phyloP scores from a whole-genome alignment of 1,140 invertebrate genomes.

The Drosophila mojavensis region DNA sequence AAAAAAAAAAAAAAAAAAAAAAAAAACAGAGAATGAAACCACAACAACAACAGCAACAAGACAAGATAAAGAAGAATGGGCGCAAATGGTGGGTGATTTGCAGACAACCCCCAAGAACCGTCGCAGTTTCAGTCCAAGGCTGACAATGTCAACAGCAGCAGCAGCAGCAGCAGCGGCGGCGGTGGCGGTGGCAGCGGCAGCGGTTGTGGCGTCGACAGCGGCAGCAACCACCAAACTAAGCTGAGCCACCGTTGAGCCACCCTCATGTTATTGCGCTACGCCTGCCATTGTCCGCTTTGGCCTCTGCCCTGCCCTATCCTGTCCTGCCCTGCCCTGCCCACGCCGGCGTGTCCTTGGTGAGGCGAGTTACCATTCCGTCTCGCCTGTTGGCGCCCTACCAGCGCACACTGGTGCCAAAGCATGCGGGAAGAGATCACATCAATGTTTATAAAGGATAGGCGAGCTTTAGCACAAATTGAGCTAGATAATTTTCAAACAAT shows the following conservation, averaged over 20 bases:
- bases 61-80: constrained; percentile 8
- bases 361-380: constrained; percentile 33
- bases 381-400: constrained; percentile 64
- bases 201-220: constrained; percentile 10
- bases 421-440: neutral
- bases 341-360: neutral
- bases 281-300: constrained; percentile 60
- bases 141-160: constrained; percentile 65
- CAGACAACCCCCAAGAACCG: constrained; percentile 42
- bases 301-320: neutral
- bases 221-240: constrained; percentile 43
- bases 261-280: constrained; percentile 72
- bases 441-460: no score
- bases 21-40: neutral
- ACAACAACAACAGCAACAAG: constrained; percentile 29
- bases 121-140: constrained; percentile 39
- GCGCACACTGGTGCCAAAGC: constrained; percentile 26
- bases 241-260: constrained; percentile 74
- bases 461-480: no score
- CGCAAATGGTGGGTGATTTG: constrained; percentile 61
- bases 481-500: no score
- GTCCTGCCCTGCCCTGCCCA: neutral
- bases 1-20: constrained; percentile 29
- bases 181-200: constrained; percentile 31
- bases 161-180: constrained; percentile 18